Evolutionary conservation across 2,113 vertebrate species (phyloP), one percentile per base, ranked within the genome.

Genomic region (Halcyon malimbica): DNA sequence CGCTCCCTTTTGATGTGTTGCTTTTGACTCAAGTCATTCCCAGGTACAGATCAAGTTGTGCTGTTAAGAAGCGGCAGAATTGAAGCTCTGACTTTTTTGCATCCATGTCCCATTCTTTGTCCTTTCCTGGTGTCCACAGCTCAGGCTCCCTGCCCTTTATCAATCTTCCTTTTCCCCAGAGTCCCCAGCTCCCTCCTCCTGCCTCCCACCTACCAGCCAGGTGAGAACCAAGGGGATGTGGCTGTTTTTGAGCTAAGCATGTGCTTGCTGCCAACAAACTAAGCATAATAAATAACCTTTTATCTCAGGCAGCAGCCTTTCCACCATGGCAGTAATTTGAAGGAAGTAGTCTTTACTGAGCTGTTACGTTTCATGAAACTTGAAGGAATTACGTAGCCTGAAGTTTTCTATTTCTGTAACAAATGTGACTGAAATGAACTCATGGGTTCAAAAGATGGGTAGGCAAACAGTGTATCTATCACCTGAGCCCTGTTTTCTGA

Each of bases 271-370:
- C 83, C 86, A 87, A 83, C 78, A 94, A 91, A 93, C 65, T 82
- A 68, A 84, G 81, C 62, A 57, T 53, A 78, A 82, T 64, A 93
- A 93, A 85, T 79, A 94, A 92, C 81, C 65, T 94, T 84, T 91
- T 93, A 96, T 91, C 80, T 91, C 14, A 2, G 29, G 70, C 85
- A 94, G 65, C 83, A 91, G 86, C 31, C 48, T 89, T 89, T 68
- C 62, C 60, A 83, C 87, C 65, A 60, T 2, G 2, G 80, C 4
- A 75, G 35, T 35, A 71, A 60, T 64, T 44, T 57, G 73, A 82
- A 84, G 65, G 69, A 96, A 89, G 59, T 41, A 57, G 10, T 48
- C 86, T 92, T 89, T 81, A 63, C 42, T 83, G 67, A 83, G 67
- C 54, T 88, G 39, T 76, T 85, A 33, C 0, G 0, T 84, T 89